Base-by-base conservation (phyloP, 2,888 invertebrate species). In the Chaitophorus viminalis region DNA sequence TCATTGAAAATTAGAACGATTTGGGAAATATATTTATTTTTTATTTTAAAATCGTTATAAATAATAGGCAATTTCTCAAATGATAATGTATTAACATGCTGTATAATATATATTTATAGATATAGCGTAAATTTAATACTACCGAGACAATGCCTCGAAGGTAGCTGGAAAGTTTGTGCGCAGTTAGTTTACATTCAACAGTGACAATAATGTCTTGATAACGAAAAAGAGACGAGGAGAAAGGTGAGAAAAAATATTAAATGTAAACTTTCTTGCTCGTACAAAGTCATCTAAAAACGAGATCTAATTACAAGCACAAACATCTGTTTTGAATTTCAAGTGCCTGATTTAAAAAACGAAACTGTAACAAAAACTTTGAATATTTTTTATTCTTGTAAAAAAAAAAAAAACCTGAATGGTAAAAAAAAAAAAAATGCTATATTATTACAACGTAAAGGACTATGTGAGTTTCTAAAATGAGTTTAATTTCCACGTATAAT, bases 281-380 rank as follows among this genome's bases (percentile, higher is more conserved):
- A 17, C 25, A 77, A 78, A 79, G 60, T 87, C 74, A 87, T 87
- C 46, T 31, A 17, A 74, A 29, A 60, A 81, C 54, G 36, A 86
- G 78, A 78, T 86, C 70, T 78, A 79, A 87, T 87, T 87, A 87
- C 33, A 79, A 79, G 78, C 54, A 18, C 74, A 87, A 79, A 74
- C 79, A 31, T 79, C 54, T 72, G 86, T 87, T 87, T 79, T 52
- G 70, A 86, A 78, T 86, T 79, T 74, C 60, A 87, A 87, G 74
- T 87, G 78, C 72, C 65, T 74, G 79, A 79, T 87, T 84, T 46
- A 36, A 87, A 87, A 68, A 74, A 70, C 33, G 29, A 77, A 78
- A 77, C 68, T 17, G 68, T 68, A 85, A 86, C 85, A 72, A 78
- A 86, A 84, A 76, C 75, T 31, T 84, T n/a, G 60, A 65, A 84